Base-by-base conservation (phyloP, 1,140 invertebrate genomes). In the Schlechtendalia chinensis region DNA sequence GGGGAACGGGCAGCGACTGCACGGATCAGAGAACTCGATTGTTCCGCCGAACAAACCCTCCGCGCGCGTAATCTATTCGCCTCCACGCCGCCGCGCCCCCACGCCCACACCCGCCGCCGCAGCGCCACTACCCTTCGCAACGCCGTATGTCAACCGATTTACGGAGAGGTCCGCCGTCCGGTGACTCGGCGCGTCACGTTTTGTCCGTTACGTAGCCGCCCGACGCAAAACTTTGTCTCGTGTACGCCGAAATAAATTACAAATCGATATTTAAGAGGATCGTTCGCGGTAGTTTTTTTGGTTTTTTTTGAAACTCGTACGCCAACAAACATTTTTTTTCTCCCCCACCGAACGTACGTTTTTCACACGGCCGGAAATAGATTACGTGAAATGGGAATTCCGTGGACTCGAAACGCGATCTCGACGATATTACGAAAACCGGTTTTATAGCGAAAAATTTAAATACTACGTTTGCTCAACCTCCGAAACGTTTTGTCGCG, bases 71-170 rank as follows among this genome's bases (percentile, higher is more conserved):
- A 59, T 77, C 74, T 29, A 77, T 6, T 77, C 61, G 58, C 32
- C 32, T 39, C 32, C 32, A 4, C 32, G 8, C 32, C 32, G 3
- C 47, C 1, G 11, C 47, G 12, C 47, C 47, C 47, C 8, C 32
- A 39, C 32, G 8, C 3, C 3, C 32, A 39, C 32, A 39, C 32
- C 3, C 32, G 8, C 32, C 3, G 32, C 32, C 14, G n/a, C n/a
- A n/a, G n/a, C n/a, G n/a, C n/a, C n/a, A n/a, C n/a, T n/a, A n/a
- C n/a, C n/a, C n/a, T n/a, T n/a, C n/a, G n/a, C n/a, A n/a, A n/a
- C n/a, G n/a, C 72, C 72, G 72, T 58, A 75, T 58, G 72, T 45
- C 53, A 58, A 58, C 72, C 53, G 12, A 75, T 75, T 58, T 75
- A 19, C 50, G 12, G 27, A 54, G 50, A n/a, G n/a, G n/a, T n/a